These are phyloP conservation scores for Hypotaenidia okinawae DNA, from an alignment of 2,797 vertebrate genomes.

Conservation along the genomic window DNA sequence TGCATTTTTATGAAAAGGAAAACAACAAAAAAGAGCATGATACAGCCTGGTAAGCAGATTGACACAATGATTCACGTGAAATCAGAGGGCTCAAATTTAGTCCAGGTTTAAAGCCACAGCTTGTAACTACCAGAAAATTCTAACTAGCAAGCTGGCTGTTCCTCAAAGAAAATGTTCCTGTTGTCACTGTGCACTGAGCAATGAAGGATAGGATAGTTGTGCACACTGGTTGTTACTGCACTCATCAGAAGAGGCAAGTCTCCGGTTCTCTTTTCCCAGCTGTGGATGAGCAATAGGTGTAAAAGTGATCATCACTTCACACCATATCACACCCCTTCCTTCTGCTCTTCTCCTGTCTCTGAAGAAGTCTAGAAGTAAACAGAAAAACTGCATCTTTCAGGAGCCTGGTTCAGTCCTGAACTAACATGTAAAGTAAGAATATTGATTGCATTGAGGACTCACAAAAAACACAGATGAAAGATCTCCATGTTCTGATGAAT, in stretches of 20 bases:
- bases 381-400: not conserved
- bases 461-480: not conserved
- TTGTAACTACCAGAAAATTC: not conserved
- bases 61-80: not conserved
- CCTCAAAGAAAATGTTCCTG: not conserved
- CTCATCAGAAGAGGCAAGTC: not conserved
- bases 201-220: not conserved
- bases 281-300: not conserved
- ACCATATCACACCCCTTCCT: not conserved
- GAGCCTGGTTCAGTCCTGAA: not conserved
- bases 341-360: not conserved
- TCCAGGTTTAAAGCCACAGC: not conserved
- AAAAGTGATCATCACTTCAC: not conserved
- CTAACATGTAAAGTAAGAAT: not conserved
- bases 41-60: not conserved
- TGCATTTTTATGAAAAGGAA: not conserved
- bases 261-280: not conserved
- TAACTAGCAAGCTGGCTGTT: not conserved
- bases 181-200: not conserved
- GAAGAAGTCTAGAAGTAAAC: not conserved
- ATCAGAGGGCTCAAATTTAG: not conserved
- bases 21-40: not conserved
- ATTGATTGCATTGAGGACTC: not conserved
- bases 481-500: not conserved
- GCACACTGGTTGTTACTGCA: not conserved